Base-by-base conservation (phyloP, 2,797 vertebrate genomes). In the Etheostoma nigrum region DNA sequence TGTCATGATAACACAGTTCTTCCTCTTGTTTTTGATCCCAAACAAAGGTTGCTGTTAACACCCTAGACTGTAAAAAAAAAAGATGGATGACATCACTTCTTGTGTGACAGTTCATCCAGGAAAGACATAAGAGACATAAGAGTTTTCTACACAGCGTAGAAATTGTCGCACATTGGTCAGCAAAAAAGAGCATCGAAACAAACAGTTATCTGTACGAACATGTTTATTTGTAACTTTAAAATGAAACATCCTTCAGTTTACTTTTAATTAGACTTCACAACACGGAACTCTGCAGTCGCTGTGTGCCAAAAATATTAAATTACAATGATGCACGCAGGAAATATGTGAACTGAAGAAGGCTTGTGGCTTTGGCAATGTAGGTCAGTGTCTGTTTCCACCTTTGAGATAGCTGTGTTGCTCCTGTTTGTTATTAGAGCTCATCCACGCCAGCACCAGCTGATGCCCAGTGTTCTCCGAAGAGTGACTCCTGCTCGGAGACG, bases 321-420 rank as follows among this genome's bases (percentile, higher is more conserved):
- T 16, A 80, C 54, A 73, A 12, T 36, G 51, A 30, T 25, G 79
- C 76, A 19, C 54, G 71, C 68, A 66, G 54, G 40, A 67, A 21
- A 83, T 70, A 72, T 60, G 58, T 66, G 52, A 88, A 21, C 14
- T 48, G 65, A 51, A 85, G 76, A 69, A 23, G 54, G 68, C 74
- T 81, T 91, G 93, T 88, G 93, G 93, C 73, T 93, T 91, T 53
- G 27, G n/a, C 25, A 81, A 93, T 91, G 72, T 94, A 93, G 94
- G 92, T 93, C 91, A 94, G 79, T 82, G 80, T 84, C 51, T 60
- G 75, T 84, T 85, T 88, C 86, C 81, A 86, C 53, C 51, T 73
- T 76, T 80, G 73, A 85, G 79, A 88, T 33, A 67, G 82, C 74
- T 81, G 78, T 86, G 86, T 66, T 92, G 85, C 70, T 68, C 68